These are phyloP conservation scores for Neosilurus hyrtlii DNA, from an alignment of 2,797 vertebrate genomes.

Conservation along the genomic window DNA sequence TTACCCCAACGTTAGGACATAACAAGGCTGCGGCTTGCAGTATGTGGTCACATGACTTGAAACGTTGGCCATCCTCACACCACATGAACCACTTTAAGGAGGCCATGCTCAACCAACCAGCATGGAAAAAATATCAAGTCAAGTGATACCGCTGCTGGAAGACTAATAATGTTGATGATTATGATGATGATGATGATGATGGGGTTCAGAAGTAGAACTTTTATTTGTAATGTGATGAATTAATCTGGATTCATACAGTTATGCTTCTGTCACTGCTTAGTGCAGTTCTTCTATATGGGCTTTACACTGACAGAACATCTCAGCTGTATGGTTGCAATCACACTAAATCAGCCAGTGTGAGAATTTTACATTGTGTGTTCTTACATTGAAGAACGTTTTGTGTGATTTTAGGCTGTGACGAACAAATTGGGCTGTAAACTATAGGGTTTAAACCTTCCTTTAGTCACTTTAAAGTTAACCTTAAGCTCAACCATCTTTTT, in stretches of 20 bases:
- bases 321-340: not conserved
- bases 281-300: not conserved
- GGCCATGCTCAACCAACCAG: no score
- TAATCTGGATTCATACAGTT: not conserved
- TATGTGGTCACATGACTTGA: no score
- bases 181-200: not conserved
- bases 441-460: not conserved
- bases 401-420: not conserved
- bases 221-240: not conserved
- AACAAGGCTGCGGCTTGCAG: no score
- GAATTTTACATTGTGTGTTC: not conserved
- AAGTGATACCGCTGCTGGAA: no score
- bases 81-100: no score
- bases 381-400: not conserved
- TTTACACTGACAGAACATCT: not conserved
- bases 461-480: conserved; percentile 3
- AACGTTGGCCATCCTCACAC: no score
- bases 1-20: no score
- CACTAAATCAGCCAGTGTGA: not conserved
- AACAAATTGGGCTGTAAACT: not conserved
- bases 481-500: conserved; percentile 36
- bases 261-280: not conserved
- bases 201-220: not conserved
- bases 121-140: no score
- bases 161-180: not conserved